Conservation (phyloP, 2,888 invertebrate genomes). For the Zygogramma bicolorata region DNA sequence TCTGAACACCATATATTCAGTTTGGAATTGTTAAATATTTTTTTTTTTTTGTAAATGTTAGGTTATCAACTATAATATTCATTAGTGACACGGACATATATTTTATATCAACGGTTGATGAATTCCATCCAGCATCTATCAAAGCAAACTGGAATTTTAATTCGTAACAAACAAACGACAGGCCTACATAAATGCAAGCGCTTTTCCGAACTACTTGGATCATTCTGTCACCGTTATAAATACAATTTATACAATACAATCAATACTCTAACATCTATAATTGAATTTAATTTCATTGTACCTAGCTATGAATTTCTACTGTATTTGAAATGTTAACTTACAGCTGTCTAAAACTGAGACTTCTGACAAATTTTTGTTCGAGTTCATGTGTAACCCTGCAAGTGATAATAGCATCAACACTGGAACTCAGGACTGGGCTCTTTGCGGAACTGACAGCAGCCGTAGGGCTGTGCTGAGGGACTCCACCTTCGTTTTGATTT, state of each 20-base stretch:
- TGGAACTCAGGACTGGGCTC: slow-evolving; percentile 81
- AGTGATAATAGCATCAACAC: slow-evolving; percentile 75
- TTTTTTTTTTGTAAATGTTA: neutral
- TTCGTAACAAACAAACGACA: too few relatives aligned
- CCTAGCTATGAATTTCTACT: too few relatives aligned
- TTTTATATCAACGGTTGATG: too few relatives aligned
- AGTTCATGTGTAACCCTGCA: slow-evolving; percentile 87
- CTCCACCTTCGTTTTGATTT: slow-evolving; percentile 87
- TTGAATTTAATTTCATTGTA: too few relatives aligned
- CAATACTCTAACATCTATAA: too few relatives aligned
- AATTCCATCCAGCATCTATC: too few relatives aligned
- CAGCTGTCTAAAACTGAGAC: slow-evolving; percentile 75
- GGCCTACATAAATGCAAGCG: too few relatives aligned
- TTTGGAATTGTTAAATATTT: slow-evolving; percentile 10
- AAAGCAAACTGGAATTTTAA: too few relatives aligned
- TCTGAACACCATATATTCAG: slow-evolving; percentile 2
- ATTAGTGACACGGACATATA: neutral
- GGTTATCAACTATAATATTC: slow-evolving; percentile 7
- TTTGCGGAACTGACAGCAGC: slow-evolving; percentile 88
- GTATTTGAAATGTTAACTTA: too few relatives aligned
- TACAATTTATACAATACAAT: too few relatives aligned
- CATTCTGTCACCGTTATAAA: too few relatives aligned
- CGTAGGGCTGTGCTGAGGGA: slow-evolving; percentile 79
- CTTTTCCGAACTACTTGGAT: too few relatives aligned
- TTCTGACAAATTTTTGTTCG: slow-evolving; percentile 81